A percentile compares a stretch with the other conserved stretches of the same genome.
These are phyloP conservation scores for Cepaea nemoralis DNA, from an alignment of 1,140 invertebrate species.

Conservation along the genomic window DNA sequence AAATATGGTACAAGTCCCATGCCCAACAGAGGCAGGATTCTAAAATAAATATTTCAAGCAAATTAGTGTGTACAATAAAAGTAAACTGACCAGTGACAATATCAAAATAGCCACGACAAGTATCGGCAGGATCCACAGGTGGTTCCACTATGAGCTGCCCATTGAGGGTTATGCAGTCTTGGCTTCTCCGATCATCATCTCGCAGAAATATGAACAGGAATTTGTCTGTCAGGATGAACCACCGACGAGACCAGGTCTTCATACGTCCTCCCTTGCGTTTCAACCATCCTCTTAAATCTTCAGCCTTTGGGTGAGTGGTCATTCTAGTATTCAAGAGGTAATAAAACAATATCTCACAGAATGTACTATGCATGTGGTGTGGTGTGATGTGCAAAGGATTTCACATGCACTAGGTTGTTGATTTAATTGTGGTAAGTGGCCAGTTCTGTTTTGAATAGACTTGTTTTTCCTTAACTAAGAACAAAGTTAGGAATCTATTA, in stretches of 20 bases:
- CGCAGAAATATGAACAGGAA: slow-evolving; percentile 15
- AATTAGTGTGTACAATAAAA: background rate
- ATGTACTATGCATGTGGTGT: too few relatives aligned
- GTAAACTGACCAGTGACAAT: slow-evolving; percentile 26
- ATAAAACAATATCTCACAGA: too few relatives aligned
- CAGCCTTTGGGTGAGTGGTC: background rate
- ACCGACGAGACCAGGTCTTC: slow-evolving; percentile 35
- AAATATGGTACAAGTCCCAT: too few relatives aligned
- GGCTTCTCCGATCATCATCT: slow-evolving; percentile 25
- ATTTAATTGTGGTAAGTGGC: too few relatives aligned
- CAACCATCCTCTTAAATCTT: slow-evolving; percentile 27
- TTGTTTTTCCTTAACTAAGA: too few relatives aligned
- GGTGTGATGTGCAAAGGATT: too few relatives aligned
- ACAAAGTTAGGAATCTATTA: too few relatives aligned
- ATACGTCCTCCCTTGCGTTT: slow-evolving; percentile 20
- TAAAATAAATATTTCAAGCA: too few relatives aligned
- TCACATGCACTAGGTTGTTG: too few relatives aligned
- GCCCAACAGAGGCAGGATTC: too few relatives aligned
- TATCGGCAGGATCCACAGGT: slow-evolving; percentile 14
- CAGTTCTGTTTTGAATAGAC: too few relatives aligned
- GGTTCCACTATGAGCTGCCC: slow-evolving; percentile 28
- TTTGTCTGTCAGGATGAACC: slow-evolving; percentile 31
- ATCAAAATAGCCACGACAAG: slow-evolving; percentile 18
- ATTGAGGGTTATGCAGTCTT: slow-evolving; percentile 22
- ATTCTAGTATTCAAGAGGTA: background rate